Conservation (phyloP, 2,888 invertebrate species). For the Agrochola circellaris region DNA sequence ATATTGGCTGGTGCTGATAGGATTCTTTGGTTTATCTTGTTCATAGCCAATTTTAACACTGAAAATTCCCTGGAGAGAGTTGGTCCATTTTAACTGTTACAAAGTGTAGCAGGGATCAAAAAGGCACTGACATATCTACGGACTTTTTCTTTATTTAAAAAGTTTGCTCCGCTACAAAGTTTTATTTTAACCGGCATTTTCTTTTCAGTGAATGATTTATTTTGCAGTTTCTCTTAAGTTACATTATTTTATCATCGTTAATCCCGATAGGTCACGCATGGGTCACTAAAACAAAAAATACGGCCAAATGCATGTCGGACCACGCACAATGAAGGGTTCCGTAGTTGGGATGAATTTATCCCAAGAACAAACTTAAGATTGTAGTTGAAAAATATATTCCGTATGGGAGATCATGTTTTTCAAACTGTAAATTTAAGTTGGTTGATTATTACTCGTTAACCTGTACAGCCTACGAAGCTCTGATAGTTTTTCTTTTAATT, state of each 20-base stretch:
- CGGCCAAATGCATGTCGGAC: too few species aligned
- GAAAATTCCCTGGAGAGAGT: not conserved
- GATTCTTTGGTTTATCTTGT: not conserved
- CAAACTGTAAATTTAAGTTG: too few species aligned
- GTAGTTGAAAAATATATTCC: too few species aligned
- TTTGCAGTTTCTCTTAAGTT: not conserved
- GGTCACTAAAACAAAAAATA: conserved; percentile 4
- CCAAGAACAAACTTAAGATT: too few species aligned
- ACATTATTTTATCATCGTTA: not conserved
- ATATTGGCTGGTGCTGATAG: not conserved
- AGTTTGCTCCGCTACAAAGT: not conserved
- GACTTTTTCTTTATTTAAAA: conserved; percentile 2
- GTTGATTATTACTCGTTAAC: too few species aligned
- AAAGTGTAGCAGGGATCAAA: conserved; percentile 21
- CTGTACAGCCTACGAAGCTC: too few species aligned
- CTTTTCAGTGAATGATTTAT: conserved; percentile 14
- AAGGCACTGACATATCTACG: not conserved
- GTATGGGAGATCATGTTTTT: too few species aligned
- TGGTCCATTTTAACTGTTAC: not conserved
- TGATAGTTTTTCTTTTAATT: too few species aligned
- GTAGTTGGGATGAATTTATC: too few species aligned
- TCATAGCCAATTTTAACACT: not conserved
- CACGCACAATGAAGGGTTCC: too few species aligned
- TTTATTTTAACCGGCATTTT: conserved; percentile 22
- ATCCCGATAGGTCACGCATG: not conserved